Conservation (phyloP, 2,113 vertebrate species). For the Hydrolagus affinis region DNA sequence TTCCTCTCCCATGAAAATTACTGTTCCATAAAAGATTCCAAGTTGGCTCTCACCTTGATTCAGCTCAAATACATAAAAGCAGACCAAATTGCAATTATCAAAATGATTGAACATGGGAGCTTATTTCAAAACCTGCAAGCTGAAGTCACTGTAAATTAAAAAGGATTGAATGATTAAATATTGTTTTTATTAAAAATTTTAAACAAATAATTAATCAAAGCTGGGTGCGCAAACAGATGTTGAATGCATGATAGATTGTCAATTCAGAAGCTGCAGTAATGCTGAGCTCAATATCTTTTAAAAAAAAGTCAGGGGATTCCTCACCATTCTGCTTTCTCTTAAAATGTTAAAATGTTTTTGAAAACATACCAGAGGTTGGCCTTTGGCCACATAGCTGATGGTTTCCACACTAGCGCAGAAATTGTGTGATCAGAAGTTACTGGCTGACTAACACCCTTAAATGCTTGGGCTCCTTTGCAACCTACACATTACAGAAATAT, state of each 20-base stretch:
- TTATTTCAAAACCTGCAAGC: constrained; percentile 6
- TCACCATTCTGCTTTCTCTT: constrained; percentile 23
- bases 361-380: background rate
- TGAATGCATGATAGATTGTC: background rate
- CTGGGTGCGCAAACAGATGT: background rate
- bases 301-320: background rate
- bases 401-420: background rate
- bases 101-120: constrained; percentile 25
- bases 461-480: background rate
- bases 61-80: background rate
- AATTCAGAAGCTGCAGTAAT: background rate
- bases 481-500: background rate
- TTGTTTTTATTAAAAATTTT: constrained; percentile 21
- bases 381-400: constrained; percentile 4
- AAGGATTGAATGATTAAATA: constrained; percentile 19
- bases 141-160: constrained; percentile 18
- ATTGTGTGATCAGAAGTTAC: background rate
- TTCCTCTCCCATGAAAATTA: constrained; percentile 18
- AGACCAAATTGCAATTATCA: background rate
- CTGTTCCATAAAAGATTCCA: constrained; percentile 24
- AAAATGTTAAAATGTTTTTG: background rate
- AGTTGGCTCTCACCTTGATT: constrained; percentile 7
- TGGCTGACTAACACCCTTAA: background rate
- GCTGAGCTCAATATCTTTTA: background rate
- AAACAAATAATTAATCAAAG: constrained; percentile 4